Conservation (phyloP, 2,797 vertebrate genomes). For the Ceryle rudis region DNA sequence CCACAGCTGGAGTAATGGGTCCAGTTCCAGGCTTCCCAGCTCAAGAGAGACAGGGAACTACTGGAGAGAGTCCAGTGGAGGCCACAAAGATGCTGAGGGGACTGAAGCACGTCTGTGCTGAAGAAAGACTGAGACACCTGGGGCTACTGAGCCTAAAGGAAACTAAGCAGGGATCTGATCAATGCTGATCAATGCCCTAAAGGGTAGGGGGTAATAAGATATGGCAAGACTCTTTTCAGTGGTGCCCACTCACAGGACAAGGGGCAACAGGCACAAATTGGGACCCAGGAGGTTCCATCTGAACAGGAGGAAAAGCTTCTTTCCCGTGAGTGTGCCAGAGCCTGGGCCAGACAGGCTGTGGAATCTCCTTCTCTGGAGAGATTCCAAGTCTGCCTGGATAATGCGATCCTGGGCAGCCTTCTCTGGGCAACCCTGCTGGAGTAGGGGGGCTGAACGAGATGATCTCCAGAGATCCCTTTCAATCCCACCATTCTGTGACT, state of each 20-base stretch:
- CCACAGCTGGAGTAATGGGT: not conserved
- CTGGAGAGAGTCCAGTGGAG: not conserved
- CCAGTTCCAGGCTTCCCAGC: not conserved
- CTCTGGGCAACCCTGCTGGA: not conserved
- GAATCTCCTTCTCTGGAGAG: not conserved
- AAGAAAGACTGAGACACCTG: not conserved
- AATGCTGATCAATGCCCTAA: not conserved
- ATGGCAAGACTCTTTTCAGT: not conserved
- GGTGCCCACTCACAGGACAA: not conserved
- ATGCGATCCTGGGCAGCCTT: not conserved
- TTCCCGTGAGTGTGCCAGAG: not conserved
- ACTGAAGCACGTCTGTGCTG: not conserved
- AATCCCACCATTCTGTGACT: not conserved
- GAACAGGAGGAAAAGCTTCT: not conserved
- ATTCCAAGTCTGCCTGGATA: not conserved
- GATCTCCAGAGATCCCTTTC: not conserved
- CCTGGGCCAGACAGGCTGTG: not conserved
- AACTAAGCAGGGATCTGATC: not conserved
- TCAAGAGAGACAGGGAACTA: not conserved
- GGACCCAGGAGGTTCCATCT: not conserved
- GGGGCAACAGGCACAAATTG: not conserved
- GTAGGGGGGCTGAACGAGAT: not conserved
- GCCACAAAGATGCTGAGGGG: not conserved
- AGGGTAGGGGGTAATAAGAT: not conserved
- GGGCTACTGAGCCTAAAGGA: not conserved